Evolutionary conservation across 2,113 vertebrate genomes (phyloP), one percentile per base, ranked within the genome.

Genomic region (Baryphthengus martii): DNA sequence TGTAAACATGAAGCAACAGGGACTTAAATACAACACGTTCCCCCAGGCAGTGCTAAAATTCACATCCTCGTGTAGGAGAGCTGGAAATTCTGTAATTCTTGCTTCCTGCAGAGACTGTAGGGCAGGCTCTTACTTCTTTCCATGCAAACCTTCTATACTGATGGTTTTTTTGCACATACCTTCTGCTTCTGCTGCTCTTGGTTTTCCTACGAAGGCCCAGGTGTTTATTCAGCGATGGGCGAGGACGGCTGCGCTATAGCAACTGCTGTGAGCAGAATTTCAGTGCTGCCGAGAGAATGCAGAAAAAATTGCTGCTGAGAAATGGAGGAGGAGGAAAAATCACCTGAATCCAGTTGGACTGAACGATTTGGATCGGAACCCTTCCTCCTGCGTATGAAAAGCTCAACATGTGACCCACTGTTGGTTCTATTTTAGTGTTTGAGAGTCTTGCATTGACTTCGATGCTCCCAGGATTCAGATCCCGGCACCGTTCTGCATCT

Each of bases 321-420:
- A 40, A 45, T 25, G 19, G 9, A 85, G 28, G 16, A 39, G 50
- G 37, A 53, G 45, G 39, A 53, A 66, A 67, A 85, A 31, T 39
- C 28, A 47, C 40, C 68, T 56, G 62, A 35, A 20, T 42, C 16
- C 19, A 28, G 12, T 13, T 11, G 40, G 61, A 37, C 31, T 42
- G 21, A 55, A 58, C 0, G 3, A 71, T 78, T 58, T 39, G 35
- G 40, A n/a, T 33, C 26, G 29, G 26, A 86, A 61, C 21, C 40
- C 8, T 7, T 9, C 8, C 11, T 62, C 37, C 45, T 3, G 4
- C 13, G 6, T 19, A 25, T 19, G 0, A 6, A 44, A 35, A 67
- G 49, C 21, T 63, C 72, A 58, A 33, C 6, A 1, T 24, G 11
- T 18, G 62, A 83, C 33, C 56, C 21, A 35, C 8, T 6, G 24